These are phyloP conservation scores for Martes martes DNA, from an alignment of 2,113 vertebrate species.

Conservation along the genomic window DNA sequence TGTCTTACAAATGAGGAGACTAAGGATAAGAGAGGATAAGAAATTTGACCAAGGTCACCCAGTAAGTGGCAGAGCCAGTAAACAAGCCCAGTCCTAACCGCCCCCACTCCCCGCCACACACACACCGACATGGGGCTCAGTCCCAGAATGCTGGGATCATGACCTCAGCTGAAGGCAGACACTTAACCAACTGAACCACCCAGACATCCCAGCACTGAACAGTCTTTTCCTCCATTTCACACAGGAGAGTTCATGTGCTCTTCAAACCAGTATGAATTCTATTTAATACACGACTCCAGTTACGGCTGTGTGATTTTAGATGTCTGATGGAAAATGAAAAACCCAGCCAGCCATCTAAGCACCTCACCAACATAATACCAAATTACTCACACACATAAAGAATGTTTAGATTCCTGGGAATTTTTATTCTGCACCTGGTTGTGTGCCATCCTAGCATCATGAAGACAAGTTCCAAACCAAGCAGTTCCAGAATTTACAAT, in stretches of 20 bases:
- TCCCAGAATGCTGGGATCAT: too few relatives aligned
- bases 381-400: background rate
- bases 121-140: too few relatives aligned
- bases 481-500: background rate
- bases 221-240: background rate
- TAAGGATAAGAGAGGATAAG: background rate
- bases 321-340: background rate
- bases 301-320: background rate
- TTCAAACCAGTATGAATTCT: background rate
- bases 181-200: background rate
- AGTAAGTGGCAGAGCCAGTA: background rate
- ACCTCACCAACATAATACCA: background rate
- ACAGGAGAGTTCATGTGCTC: background rate
- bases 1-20: background rate
- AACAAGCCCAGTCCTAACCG: background rate
- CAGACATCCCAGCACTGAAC: background rate
- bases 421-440: background rate
- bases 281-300: background rate
- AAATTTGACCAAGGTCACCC: background rate
- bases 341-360: background rate
- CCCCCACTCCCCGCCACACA: too few relatives aligned
- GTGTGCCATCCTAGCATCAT: background rate
- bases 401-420: background rate
- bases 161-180: background rate
- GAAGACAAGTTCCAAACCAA: background rate